Base-by-base conservation (phyloP, 2,113 vertebrate species). In the Trochalopteron elliotii region DNA sequence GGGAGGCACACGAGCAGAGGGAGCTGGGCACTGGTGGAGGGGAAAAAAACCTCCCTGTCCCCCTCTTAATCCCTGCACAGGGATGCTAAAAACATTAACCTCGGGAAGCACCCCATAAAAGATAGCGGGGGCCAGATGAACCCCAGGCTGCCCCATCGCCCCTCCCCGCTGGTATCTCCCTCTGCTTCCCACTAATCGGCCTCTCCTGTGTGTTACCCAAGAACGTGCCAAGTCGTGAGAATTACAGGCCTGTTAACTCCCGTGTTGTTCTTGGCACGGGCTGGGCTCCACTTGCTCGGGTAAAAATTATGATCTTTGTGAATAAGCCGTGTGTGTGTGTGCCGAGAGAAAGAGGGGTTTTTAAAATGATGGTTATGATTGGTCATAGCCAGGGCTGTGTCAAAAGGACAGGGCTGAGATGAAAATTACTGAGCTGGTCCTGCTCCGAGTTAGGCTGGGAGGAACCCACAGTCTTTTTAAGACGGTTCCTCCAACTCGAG, bases 181-280 rank as follows among this genome's bases (percentile, higher is more conserved):
- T 69, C 31, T 72, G 70, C 93, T 63, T 91, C 76, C 74, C 70
- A 87, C 94, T 91, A 76, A 94, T 95, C 67, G 3, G 67, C 94
- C 87, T 86, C 96, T 97, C 22, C 12, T 78, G 90, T 47, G 63
- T 45, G 93, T 70, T 93, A 95, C 93, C 96, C 87, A 71, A 94
- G 96, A 96, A 96, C 50, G 64, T 95, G 94, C 94, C 96, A 95
- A 97, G 96, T 88, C 52, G 60, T 75, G 93, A 97, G 96, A 96
- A 95, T 93, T 94, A 96, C 94, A 94, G 94, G 88, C 96, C 96
- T 95, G 94, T 96, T 97, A 96, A 95, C 96, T 96, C 93, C 76
- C 11, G 47, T 93, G 90, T 96, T 97, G 8, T 88, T 96, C 92
- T 96, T 97, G 96, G 96, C 93, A 90, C 0, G 3, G 68, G 44